A percentile compares a stretch with the other conserved stretches of the same genome.
These are phyloP conservation scores for Blastomussa wellsi DNA, from an alignment of 92 coral and sea anemone genomes.

Conservation along the genomic window DNA sequence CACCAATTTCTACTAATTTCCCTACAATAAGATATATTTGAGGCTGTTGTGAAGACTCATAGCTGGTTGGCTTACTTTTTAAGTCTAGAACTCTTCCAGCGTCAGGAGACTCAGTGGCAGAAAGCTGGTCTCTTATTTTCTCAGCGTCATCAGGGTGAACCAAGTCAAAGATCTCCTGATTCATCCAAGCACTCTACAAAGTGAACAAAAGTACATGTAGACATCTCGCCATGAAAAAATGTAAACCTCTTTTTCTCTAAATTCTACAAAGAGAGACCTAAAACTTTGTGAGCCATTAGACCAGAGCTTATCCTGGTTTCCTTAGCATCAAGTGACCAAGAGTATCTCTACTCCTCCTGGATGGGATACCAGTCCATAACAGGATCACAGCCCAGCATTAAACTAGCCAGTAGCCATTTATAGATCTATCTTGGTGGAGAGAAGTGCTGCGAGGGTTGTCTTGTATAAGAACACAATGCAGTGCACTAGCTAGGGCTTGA, in stretches of 20 bases:
- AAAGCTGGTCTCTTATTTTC: constrained; percentile 88
- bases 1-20: too few relatives aligned
- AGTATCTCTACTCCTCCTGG: too few relatives aligned
- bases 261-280: too few relatives aligned
- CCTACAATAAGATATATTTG: too few relatives aligned
- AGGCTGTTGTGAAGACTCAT: too few relatives aligned
- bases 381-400: too few relatives aligned
- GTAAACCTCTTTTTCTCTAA: too few relatives aligned
- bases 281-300: too few relatives aligned
- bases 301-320: too few relatives aligned
- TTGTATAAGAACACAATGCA: background rate
- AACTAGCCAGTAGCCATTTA: too few relatives aligned
- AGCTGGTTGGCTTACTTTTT: constrained; percentile 84
- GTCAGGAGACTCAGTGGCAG: constrained; percentile 90
- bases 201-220: background rate
- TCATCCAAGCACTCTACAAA: constrained; percentile 88
- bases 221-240: background rate
- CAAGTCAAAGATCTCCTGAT: constrained; percentile 81
- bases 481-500: background rate
- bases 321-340: too few relatives aligned
- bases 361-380: too few relatives aligned
- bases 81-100: constrained; percentile 95
- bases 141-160: constrained; percentile 93
- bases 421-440: background rate
- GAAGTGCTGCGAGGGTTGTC: background rate